These are phyloP conservation scores for Onchidella celtica DNA, from an alignment of 2,888 invertebrate genomes.

Conservation along the genomic window DNA sequence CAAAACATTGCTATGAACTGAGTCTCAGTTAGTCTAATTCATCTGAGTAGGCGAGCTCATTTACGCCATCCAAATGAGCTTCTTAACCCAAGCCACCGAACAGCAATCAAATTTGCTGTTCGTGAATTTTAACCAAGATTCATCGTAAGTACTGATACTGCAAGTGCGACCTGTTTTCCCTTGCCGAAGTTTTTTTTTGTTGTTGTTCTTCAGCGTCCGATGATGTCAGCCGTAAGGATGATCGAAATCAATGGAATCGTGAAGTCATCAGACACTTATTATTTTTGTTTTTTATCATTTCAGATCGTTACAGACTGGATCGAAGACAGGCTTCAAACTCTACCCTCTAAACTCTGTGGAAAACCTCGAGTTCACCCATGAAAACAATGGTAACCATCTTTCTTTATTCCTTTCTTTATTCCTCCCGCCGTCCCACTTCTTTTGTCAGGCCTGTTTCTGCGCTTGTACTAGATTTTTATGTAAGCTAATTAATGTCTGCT, in stretches of 20 bases:
- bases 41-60: conserved; percentile 73
- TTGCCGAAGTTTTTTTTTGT: conserved; percentile 8
- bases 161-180: not conserved
- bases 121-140: conserved; percentile 98
- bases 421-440: too few relatives aligned
- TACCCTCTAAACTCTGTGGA: conserved; percentile 90
- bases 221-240: too few relatives aligned
- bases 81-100: conserved; percentile 89
- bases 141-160: conserved; percentile 89
- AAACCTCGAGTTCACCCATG: conserved; percentile 93
- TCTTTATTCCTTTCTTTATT: too few relatives aligned
- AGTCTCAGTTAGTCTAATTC: not conserved
- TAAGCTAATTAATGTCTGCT: too few relatives aligned
- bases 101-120: conserved; percentile 89
- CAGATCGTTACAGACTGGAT: conserved; percentile 93
- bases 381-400: conserved; percentile 84
- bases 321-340: conserved; percentile 93
- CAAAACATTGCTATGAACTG: not conserved
- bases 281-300: conserved; percentile 15
- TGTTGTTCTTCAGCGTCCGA: not conserved
- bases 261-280: too few relatives aligned
- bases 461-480: too few relatives aligned
- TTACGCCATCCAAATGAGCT: conserved; percentile 90
- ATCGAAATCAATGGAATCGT: too few relatives aligned
- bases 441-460: too few relatives aligned